phyloP scores from a whole-genome alignment of 2,888 invertebrate species.

The Diabrotica balteata region DNA sequence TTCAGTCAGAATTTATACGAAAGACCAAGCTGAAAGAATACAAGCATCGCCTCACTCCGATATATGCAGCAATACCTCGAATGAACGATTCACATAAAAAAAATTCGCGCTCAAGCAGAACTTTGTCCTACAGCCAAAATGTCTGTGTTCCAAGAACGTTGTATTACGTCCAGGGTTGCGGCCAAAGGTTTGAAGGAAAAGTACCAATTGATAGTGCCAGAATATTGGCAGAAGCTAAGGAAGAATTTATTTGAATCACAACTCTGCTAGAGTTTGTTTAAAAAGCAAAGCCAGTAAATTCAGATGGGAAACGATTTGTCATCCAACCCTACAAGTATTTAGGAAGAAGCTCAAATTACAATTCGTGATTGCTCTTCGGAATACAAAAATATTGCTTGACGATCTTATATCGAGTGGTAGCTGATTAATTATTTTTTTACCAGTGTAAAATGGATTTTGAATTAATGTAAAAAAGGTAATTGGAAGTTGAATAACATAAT shows the following conservation, averaged over 20 bases:
- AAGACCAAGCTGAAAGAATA: slow-evolving; percentile 50
- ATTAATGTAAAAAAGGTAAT: too few species aligned
- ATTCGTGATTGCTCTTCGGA: too few species aligned
- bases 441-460: too few species aligned
- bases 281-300: too few species aligned
- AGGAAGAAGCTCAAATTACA: too few species aligned
- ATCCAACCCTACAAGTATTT: too few species aligned
- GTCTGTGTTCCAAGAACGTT: slow-evolving; percentile 67
- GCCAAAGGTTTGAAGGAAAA: slow-evolving; percentile 65
- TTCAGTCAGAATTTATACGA: slow-evolving; percentile 34
- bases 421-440: too few species aligned
- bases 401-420: too few species aligned
- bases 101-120: slow-evolving; percentile 66
- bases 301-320: too few species aligned
- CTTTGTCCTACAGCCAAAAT: slow-evolving; percentile 68
- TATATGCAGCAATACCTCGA: slow-evolving; percentile 51
- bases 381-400: too few species aligned
- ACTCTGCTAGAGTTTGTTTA: slow-evolving; percentile 71
- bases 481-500: too few species aligned
- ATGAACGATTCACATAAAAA: slow-evolving; percentile 55
- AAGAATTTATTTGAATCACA: slow-evolving; percentile 68
- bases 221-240: slow-evolving; percentile 65
- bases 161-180: slow-evolving; percentile 67
- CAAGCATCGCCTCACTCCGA: slow-evolving; percentile 47
- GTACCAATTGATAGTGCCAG: slow-evolving; percentile 65